Base-by-base conservation (phyloP, 92 coral and sea anemone species). In the Epizoanthus rinbou region DNA sequence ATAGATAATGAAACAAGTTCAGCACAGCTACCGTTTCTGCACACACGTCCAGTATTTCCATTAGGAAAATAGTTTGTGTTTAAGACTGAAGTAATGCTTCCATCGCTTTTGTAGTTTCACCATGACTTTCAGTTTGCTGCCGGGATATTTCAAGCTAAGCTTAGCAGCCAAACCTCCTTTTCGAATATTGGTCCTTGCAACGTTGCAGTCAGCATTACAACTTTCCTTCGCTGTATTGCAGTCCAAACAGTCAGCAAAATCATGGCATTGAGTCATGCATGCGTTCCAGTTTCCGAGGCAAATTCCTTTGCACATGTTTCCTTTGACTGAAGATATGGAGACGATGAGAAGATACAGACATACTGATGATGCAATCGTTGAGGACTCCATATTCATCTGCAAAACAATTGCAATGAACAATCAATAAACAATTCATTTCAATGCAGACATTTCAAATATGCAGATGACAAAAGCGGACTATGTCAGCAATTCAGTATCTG, bases 251-350 rank as follows among this genome's bases (percentile, higher is more conserved):
- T 74, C 80, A 54, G 8, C 41, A 41, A 18, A 53, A 16, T 19
- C 35, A 0, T 1, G 0, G 39, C 80, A 74, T 28, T 74, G 80
- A 6, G 80, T 74, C 50, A 74, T 2, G n/a, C 80, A 74, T 10
- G 80, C 80, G 13, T 53, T 56, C 80, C 80, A 74, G 24, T 53
- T 74, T 15, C 64, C 64, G 11, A 53, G 5, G 80, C 80, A 74
- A 17, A 74, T 28, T 0, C 3, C 79, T 7, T 74, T 74, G 35
- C 80, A 74, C 43, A 64, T 53, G 25, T 56, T 52, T 5, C 65
- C 80, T 14, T 74, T 28, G 2, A 74, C 65, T 74, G 80, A 74
- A 56, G 80, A 21, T 31, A 74, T 31, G 31, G 64, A 22, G 50
- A 74, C 8, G 15, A 74, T 14, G 33, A 74, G 11, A 24, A 52